Evolutionary conservation across 2,888 invertebrate species (phyloP).

Genomic region (Bruchidius siliquastri): DNA sequence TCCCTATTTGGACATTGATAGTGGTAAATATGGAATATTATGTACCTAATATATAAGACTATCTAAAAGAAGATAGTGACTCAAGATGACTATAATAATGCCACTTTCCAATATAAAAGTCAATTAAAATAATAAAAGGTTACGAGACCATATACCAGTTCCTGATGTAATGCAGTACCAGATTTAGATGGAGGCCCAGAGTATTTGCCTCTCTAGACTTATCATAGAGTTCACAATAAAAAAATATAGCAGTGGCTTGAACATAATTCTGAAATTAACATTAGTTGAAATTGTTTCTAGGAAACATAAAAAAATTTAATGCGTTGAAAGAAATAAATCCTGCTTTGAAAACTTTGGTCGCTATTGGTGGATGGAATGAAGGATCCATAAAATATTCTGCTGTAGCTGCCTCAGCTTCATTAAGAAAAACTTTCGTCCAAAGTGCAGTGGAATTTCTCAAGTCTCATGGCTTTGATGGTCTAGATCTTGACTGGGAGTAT

Average conservation of each 20-base stretch:
- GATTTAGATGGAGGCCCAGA: too few relatives aligned
- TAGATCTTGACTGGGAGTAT: constrained; percentile 73
- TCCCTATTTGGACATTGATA: constrained; percentile 16
- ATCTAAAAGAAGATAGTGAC: too few relatives aligned
- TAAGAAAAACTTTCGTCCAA: constrained; percentile 54
- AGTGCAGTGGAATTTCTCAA: constrained; percentile 52
- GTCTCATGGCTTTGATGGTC: constrained; percentile 61
- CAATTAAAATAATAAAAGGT: too few relatives aligned
- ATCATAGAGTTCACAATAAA: too few relatives aligned
- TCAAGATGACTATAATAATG: too few relatives aligned
- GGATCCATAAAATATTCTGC: constrained; percentile 46
- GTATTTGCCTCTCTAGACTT: too few relatives aligned
- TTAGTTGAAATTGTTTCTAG: not conserved
- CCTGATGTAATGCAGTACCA: too few relatives aligned
- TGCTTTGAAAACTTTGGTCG: constrained; percentile 55
- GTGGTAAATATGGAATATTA: too few relatives aligned
- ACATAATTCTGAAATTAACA: not conserved
- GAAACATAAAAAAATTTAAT: constrained; percentile 37
- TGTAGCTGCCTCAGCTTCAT: constrained; percentile 46
- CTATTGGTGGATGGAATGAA: constrained; percentile 69
- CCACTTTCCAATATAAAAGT: too few relatives aligned
- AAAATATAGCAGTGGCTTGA: too few relatives aligned
- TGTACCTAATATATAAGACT: not conserved
- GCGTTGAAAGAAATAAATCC: constrained; percentile 52
- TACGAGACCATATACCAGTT: too few relatives aligned